Conservation (phyloP, 2,797 vertebrate genomes). For the Liparis tanakae region DNA sequence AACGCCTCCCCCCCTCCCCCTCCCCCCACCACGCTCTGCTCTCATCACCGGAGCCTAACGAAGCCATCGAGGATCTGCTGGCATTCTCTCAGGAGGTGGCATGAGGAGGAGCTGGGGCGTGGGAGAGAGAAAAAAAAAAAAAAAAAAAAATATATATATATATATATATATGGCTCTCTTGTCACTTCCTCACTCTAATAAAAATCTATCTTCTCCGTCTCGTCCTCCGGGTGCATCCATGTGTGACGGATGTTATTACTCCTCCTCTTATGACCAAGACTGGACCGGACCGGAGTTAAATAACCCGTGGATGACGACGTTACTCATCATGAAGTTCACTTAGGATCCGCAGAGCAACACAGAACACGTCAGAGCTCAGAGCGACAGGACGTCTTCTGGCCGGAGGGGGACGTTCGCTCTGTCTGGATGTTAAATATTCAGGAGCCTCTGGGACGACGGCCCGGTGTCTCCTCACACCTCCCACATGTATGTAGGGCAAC, state of each 20-base stretch:
- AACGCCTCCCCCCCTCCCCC: conserved; percentile 26
- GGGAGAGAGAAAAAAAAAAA: conserved; percentile 12
- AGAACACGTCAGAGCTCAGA: too few relatives aligned
- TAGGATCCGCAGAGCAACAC: not conserved
- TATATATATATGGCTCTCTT: not conserved
- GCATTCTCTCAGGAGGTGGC: conserved; percentile 65
- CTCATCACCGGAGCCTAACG: conserved; percentile 57
- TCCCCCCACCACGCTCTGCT: conserved; percentile 24
- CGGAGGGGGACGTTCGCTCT: conserved; percentile 10
- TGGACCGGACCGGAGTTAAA: not conserved
- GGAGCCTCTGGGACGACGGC: conserved; percentile 18
- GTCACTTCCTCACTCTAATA: not conserved
- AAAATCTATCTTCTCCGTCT: not conserved
- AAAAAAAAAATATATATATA: too few relatives aligned
- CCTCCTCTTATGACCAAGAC: not conserved
- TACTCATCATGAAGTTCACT: not conserved
- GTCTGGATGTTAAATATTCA: conserved; percentile 40
- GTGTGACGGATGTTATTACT: not conserved
- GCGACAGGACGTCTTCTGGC: not conserved
- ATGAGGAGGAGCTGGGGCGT: conserved; percentile 27
- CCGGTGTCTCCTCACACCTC: conserved; percentile 20
- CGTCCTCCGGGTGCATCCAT: not conserved
- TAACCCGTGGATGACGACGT: not conserved
- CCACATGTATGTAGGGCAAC: not conserved
- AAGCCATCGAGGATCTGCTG: conserved; percentile 67